Percentiles rank a stretch among this genome's conserved stretches.
phyloP scores from a whole-genome alignment of 1,140 invertebrate species.

The Geopemphigus sp. region DNA sequence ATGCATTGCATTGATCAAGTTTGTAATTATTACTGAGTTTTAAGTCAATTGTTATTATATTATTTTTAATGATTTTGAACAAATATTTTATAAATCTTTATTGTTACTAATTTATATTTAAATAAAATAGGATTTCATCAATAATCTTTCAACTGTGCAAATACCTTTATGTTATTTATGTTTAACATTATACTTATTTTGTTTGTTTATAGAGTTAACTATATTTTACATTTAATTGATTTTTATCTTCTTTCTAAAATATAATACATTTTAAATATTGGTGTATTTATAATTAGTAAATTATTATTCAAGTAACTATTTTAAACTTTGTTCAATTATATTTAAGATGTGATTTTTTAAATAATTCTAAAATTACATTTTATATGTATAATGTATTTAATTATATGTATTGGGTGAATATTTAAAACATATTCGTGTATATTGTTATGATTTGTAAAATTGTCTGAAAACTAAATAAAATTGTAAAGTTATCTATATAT shows the following conservation, averaged over 20 bases:
- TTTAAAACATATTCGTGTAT: not conserved
- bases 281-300: not conserved
- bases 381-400: not conserved
- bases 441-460: slow-evolving; percentile 22
- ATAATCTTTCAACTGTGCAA: too few species aligned
- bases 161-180: too few species aligned
- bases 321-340: not conserved
- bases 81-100: not conserved
- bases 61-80: not conserved
- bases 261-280: too few species aligned
- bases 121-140: not conserved
- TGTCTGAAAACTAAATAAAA: not conserved
- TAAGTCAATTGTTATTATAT: slow-evolving; percentile 12
- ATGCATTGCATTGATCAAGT: not conserved
- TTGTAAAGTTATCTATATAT: not conserved
- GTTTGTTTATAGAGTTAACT: too few species aligned
- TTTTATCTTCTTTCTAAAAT: too few species aligned
- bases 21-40: not conserved
- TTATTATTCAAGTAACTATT: not conserved
- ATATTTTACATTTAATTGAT: too few species aligned
- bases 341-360: not conserved
- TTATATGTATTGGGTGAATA: not conserved
- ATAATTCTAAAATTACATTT: not conserved
- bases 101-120: not conserved
- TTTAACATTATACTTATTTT: too few species aligned